A percentile compares a stretch with the other conserved stretches of the same genome.
phyloP scores from a whole-genome alignment of 2,113 vertebrate species.

The Emydura subglobosa region DNA sequence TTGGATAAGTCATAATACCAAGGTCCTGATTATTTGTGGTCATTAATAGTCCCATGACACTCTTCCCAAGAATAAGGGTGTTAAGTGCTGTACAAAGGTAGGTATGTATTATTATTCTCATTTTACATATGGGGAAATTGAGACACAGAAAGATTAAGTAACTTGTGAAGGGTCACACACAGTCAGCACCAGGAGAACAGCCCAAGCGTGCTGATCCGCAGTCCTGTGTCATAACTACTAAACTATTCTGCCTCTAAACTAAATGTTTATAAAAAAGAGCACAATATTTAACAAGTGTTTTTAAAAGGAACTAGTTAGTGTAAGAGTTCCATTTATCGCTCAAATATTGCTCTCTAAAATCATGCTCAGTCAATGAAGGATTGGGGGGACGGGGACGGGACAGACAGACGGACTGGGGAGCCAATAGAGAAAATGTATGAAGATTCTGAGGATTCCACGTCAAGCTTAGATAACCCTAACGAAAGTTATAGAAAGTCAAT shows the following conservation, averaged over 20 bases:
- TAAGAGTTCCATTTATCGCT: constrained; percentile 27
- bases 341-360: constrained; percentile 11
- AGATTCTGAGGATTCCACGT: neutral
- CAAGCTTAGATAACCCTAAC: neutral
- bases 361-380: neutral
- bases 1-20: neutral
- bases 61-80: neutral
- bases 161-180: neutral
- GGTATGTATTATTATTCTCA: neutral
- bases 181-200: neutral
- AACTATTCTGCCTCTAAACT: neutral
- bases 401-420: neutral
- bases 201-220: neutral
- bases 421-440: neutral
- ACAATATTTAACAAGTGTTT: neutral
- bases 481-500: neutral
- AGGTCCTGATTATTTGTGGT: neutral
- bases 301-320: neutral
- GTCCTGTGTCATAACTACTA: neutral
- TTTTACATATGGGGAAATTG: neutral
- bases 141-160: neutral
- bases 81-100: neutral
- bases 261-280: neutral
- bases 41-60: neutral
- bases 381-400: too few species aligned